Conservation (phyloP, 1,140 invertebrate genomes). For the Drosophila pandora region DNA sequence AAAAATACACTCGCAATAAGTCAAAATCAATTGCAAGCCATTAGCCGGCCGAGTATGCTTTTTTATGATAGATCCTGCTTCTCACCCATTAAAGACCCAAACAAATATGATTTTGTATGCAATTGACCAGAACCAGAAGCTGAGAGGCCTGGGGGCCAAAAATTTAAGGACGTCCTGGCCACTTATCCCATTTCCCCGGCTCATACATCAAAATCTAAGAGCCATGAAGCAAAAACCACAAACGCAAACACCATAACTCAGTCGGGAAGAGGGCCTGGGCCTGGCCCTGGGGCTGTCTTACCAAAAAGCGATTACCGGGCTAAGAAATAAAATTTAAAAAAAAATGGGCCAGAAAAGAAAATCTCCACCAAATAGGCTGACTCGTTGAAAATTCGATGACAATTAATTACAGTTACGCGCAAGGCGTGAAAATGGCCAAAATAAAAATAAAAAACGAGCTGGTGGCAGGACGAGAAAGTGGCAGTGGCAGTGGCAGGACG, state of each 20-base stretch:
- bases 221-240: slow-evolving; percentile 40
- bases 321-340: slow-evolving; percentile 23
- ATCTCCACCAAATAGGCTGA: slow-evolving; percentile 50
- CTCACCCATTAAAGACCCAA: background rate
- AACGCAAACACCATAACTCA: slow-evolving; percentile 21
- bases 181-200: slow-evolving; percentile 2
- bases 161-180: background rate
- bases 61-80: background rate
- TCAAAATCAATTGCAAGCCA: slow-evolving; percentile 57
- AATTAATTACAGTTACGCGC: slow-evolving; percentile 76
- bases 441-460: slow-evolving; percentile 2
- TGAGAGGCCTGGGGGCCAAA: background rate
- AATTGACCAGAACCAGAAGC: slow-evolving; percentile 24
- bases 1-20: slow-evolving; percentile 29
- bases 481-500: slow-evolving; percentile 11
- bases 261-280: background rate
- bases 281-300: background rate
- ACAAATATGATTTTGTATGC: slow-evolving; percentile 4
- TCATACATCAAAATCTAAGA: slow-evolving; percentile 55
- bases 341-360: background rate
- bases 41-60: slow-evolving; percentile 3
- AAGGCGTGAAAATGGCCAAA: slow-evolving; percentile 68
- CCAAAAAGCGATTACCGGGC: slow-evolving; percentile 48
- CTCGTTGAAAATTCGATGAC: slow-evolving; percentile 76
- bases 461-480: slow-evolving; percentile 9